Evolutionary conservation across 2,113 vertebrate genomes (phyloP).

Genomic region (Grantiella picta): DNA sequence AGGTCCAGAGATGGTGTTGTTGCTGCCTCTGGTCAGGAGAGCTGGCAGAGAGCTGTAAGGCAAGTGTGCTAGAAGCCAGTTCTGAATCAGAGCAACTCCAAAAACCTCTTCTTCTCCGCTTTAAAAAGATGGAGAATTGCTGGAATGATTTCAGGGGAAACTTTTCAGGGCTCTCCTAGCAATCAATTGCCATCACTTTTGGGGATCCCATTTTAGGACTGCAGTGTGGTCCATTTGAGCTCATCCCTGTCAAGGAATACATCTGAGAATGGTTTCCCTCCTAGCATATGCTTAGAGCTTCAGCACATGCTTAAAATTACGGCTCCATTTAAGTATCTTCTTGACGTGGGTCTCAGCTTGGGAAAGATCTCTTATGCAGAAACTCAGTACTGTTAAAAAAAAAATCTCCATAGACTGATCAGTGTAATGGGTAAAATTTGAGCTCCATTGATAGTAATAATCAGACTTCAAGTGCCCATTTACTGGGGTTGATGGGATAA

Average conservation of each 20-base stretch:
- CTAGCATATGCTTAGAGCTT: constrained; percentile 43
- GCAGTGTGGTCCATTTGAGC: background rate
- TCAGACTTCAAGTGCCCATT: background rate
- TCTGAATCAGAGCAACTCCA: background rate
- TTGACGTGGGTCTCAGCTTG: background rate
- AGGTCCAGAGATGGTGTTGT: background rate
- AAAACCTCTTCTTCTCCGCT: background rate
- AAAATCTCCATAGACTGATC: background rate
- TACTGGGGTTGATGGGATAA: background rate
- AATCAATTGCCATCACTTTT: background rate
- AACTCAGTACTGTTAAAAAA: constrained; percentile 2
- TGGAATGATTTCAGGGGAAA: background rate
- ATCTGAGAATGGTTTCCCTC: constrained; percentile 18
- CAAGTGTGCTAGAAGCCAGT: background rate
- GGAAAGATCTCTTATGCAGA: background rate
- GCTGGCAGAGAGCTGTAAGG: background rate
- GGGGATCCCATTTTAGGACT: background rate
- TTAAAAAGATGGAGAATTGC: background rate
- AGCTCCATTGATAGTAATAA: background rate
- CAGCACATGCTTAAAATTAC: constrained; percentile 36
- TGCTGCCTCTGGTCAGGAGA: background rate
- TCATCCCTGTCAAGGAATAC: constrained; percentile 23
- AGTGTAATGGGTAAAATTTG: background rate
- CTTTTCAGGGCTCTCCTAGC: background rate
- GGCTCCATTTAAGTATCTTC: constrained; percentile 6